These are phyloP conservation scores for Mamestra configurata DNA, from an alignment of 1,140 invertebrate genomes.

Conservation along the genomic window DNA sequence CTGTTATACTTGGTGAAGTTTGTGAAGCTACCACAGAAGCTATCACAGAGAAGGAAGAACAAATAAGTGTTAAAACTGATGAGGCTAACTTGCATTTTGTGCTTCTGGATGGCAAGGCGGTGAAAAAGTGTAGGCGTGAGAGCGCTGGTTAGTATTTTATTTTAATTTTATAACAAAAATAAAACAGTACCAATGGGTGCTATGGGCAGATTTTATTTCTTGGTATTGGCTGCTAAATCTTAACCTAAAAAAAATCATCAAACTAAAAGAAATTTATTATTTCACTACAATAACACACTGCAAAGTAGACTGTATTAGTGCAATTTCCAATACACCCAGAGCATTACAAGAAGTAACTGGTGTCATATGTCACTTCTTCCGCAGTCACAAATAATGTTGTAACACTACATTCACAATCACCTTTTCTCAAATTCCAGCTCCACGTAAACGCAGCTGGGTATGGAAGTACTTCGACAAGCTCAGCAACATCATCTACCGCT, in stretches of 20 bases:
- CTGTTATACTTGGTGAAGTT: constrained; percentile 71
- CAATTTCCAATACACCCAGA: too few relatives aligned
- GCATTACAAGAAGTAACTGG: too few relatives aligned
- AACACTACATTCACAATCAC: constrained; percentile 22
- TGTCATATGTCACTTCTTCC: too few relatives aligned
- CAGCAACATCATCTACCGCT: constrained; percentile 78
- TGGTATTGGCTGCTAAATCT: too few relatives aligned
- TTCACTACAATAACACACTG: too few relatives aligned
- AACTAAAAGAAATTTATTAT: too few relatives aligned
- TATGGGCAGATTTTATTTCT: too few relatives aligned
- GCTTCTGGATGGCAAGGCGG: constrained; percentile 60
- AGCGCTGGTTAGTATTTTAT: constrained; percentile 44
- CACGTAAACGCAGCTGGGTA: constrained; percentile 79
- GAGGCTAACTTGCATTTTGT: constrained; percentile 65
- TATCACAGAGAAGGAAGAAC: constrained; percentile 51
- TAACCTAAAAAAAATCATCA: too few relatives aligned
- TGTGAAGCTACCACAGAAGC: constrained; percentile 65
- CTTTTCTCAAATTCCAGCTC: constrained; percentile 56
- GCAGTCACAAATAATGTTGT: background rate
- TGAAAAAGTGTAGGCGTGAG: constrained; percentile 56
- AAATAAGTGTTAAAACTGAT: constrained; percentile 53
- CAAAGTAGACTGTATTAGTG: too few relatives aligned
- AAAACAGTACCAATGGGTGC: too few relatives aligned
- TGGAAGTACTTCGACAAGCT: constrained; percentile 83
- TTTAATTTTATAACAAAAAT: constrained; percentile 41